Evolutionary conservation across 2,113 vertebrate genomes (phyloP).

Genomic region (Hyaena hyaena): DNA sequence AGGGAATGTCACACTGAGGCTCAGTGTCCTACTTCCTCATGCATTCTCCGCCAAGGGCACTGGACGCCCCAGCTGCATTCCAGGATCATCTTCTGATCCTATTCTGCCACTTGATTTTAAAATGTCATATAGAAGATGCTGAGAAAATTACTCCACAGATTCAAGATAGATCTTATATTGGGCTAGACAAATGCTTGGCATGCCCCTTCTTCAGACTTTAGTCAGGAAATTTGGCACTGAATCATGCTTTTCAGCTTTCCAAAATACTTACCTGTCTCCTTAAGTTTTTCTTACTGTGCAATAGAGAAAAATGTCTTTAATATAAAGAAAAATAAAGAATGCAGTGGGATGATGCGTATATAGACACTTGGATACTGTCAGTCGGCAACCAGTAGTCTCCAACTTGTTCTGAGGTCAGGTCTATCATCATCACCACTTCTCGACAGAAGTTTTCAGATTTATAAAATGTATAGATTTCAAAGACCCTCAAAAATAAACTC

Average conservation of each 20-base stretch:
- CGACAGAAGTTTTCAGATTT: slow-evolving; percentile 51
- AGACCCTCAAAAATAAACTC: slow-evolving; percentile 41
- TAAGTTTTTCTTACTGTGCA: slow-evolving; percentile 28
- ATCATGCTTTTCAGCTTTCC: slow-evolving; percentile 18
- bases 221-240: background rate
- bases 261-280: background rate
- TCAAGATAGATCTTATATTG: background rate
- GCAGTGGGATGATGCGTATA: background rate
- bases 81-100: background rate
- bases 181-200: background rate
- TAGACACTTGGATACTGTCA: background rate
- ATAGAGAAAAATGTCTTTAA: background rate
- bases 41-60: background rate
- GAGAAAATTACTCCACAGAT: background rate
- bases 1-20: background rate
- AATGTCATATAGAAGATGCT: background rate
- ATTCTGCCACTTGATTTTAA: background rate
- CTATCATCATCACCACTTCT: background rate
- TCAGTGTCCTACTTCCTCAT: background rate
- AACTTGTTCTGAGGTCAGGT: background rate
- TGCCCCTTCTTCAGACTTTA: background rate
- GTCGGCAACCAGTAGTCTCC: background rate
- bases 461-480: slow-evolving; percentile 24
- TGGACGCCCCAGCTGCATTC: background rate
- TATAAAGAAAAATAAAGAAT: background rate